A percentile compares a stretch with the other conserved stretches of the same genome.
These are phyloP conservation scores for Metallyticus violacea DNA, from an alignment of 2,888 invertebrate species.

Conservation along the genomic window DNA sequence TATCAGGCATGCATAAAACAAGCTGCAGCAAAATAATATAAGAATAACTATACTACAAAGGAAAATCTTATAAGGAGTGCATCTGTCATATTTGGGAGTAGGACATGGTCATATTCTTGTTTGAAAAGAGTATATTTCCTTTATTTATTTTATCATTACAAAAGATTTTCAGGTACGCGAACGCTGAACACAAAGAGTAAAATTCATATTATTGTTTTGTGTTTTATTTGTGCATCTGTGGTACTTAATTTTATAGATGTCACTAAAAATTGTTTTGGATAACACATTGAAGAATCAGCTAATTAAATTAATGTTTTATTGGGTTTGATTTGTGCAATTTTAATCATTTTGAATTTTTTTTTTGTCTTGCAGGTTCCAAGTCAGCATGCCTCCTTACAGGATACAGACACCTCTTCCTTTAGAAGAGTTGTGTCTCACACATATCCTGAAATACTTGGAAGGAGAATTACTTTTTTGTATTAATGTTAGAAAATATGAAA, in stretches of 20 bases:
- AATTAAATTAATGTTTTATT: background rate
- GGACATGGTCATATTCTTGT: too few relatives aligned
- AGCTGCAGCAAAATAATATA: too few relatives aligned
- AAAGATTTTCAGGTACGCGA: too few relatives aligned
- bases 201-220: background rate
- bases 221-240: background rate
- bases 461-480: slow-evolving; percentile 14
- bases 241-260: too few relatives aligned
- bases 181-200: too few relatives aligned
- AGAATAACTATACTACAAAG: too few relatives aligned
- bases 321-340: background rate
- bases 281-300: background rate
- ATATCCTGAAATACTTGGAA: slow-evolving; percentile 18
- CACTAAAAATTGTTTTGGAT: background rate
- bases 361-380: background rate
- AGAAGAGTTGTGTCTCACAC: slow-evolving; percentile 20
- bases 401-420: slow-evolving; percentile 5
- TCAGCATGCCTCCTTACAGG: slow-evolving; percentile 20
- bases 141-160: too few relatives aligned
- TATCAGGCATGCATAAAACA: too few relatives aligned
- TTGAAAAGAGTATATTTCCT: too few relatives aligned
- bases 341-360: background rate
- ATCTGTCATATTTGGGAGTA: too few relatives aligned
- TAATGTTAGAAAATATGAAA: slow-evolving; percentile 18
- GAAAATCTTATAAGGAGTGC: too few relatives aligned